A percentile compares a stretch with the other conserved stretches of the same genome.
These are phyloP conservation scores for Eumaeus atala DNA, from an alignment of 1,140 invertebrate genomes.

Conservation along the genomic window DNA sequence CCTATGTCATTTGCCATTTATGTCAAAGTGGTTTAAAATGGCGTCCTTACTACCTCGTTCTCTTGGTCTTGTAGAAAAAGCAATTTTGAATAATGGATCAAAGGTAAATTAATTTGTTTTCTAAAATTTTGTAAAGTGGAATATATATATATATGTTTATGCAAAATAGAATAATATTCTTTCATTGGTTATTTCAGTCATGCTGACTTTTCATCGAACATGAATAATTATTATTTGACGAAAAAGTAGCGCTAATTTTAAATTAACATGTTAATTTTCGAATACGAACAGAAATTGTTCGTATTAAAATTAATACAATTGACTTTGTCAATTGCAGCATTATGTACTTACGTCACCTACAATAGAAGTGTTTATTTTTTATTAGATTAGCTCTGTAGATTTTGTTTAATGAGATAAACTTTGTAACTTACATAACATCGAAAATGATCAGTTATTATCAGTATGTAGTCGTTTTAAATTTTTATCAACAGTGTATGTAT, in stretches of 20 bases:
- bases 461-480: too few relatives aligned
- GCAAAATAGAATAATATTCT: too few relatives aligned
- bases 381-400: conserved; percentile 20
- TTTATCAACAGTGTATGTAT: too few relatives aligned
- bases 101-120: conserved; percentile 74
- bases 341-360: conserved; percentile 55
- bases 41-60: conserved; percentile 80
- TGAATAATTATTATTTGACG: too few relatives aligned
- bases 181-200: too few relatives aligned
- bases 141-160: too few relatives aligned
- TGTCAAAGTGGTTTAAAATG: conserved; percentile 72
- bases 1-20: conserved; percentile 4
- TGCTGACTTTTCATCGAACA: too few relatives aligned
- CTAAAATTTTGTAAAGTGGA: too few relatives aligned
- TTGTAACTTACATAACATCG: background rate
- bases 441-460: too few relatives aligned
- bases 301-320: conserved; percentile 21
- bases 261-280: conserved; percentile 16
- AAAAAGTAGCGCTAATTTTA: conserved; percentile 22
- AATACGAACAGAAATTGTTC: background rate
- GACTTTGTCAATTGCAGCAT: conserved; percentile 53
- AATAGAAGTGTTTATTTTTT: conserved; percentile 36
- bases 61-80: conserved; percentile 77
- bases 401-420: conserved; percentile 18
- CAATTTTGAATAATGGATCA: conserved; percentile 76